A percentile compares a stretch with the other conserved stretches of the same genome.
These are phyloP conservation scores for Betta splendens DNA, from an alignment of 2,797 vertebrate species.

Conservation along the genomic window DNA sequence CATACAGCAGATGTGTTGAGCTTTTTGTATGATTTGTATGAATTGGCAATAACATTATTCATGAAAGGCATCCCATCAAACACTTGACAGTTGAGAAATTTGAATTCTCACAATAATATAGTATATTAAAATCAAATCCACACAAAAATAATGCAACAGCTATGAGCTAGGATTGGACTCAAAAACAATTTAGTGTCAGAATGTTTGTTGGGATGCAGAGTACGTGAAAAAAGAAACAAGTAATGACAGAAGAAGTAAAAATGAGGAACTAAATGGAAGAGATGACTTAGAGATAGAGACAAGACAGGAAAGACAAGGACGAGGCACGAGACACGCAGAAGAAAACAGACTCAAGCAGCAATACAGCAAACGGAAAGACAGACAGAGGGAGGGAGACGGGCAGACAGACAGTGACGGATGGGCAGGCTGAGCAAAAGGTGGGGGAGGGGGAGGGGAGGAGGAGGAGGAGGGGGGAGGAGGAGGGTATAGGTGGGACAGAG, in stretches of 20 bases:
- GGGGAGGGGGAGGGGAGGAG: slow-evolving; percentile 61
- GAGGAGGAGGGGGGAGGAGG: slow-evolving; percentile 60
- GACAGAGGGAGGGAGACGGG: slow-evolving; percentile 85
- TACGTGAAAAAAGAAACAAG: slow-evolving; percentile 61
- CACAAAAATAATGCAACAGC: not conserved
- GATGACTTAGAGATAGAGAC: slow-evolving; percentile 69
- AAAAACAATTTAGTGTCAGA: slow-evolving; percentile 21
- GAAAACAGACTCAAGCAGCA: slow-evolving; percentile 71
- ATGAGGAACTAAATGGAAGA: slow-evolving; percentile 66
- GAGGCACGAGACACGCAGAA: slow-evolving; percentile 68
- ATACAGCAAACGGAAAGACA: slow-evolving; percentile 71
- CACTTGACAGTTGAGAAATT: slow-evolving; percentile 50
- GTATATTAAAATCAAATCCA: no score
- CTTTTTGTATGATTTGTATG: slow-evolving; percentile 56
- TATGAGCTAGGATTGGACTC: no score
- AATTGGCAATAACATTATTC: slow-evolving; percentile 58
- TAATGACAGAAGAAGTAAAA: slow-evolving; percentile 47
- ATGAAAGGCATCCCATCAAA: slow-evolving; percentile 73
- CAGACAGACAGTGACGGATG: slow-evolving; percentile 81
- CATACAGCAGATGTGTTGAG: slow-evolving; percentile 30
- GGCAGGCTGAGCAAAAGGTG: slow-evolving; percentile 72
- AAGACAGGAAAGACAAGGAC: slow-evolving; percentile 67
- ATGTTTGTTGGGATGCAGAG: slow-evolving; percentile 74
- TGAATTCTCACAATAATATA: no score
- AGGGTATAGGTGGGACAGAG: slow-evolving; percentile 71